Evolutionary conservation across 2,888 invertebrate species (phyloP), one percentile per base, ranked within the genome.

Genomic region (Eubasilissa splendida): DNA sequence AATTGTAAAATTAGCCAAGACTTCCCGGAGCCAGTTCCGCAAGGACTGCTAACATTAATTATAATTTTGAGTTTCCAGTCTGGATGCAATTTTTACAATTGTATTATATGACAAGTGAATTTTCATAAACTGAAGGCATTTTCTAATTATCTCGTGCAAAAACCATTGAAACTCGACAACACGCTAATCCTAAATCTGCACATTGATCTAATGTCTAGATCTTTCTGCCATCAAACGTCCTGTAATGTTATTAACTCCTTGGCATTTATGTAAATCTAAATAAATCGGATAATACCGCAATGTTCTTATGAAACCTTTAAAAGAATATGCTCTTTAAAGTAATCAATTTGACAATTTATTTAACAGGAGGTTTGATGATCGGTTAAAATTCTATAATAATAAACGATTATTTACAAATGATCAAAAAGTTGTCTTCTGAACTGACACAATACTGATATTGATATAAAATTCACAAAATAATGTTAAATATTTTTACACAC

Each of bases 371-470:
- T 73, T 56, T 56, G 73, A 58, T 73, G 73, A 73, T n/a, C 31
- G 56, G 22, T 73, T 58, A 31, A 56, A 31, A 73, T 58, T 58
- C 56, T 59, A 73, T 33, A 66, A 50, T 66, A 66, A 66, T 66
- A 50, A 42, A 58, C 58, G 73, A 73, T 75, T 75, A 75, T 75
- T 75, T 75, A 75, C 75, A 75, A 60, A 50, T 75, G 75, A 52
- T 50, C 14, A 14, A 75, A 73, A 59, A 59, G 10, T 75, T 60
- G 75, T 60, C 59, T 75, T 75, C 50, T 60, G 59, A 50, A 75
- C 75, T 56, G 50, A 68, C 54, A 77, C 68, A 77, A 77, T 77
- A 77, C 66, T 77, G 66, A 68, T 31, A 76, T 54, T 63, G 54
- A 59, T 60, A 14, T 75, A 31, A 63, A 76, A 50, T 76, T 56